Evolutionary conservation across 2,113 vertebrate species (phyloP).

Genomic region (Cinclus cinclus): DNA sequence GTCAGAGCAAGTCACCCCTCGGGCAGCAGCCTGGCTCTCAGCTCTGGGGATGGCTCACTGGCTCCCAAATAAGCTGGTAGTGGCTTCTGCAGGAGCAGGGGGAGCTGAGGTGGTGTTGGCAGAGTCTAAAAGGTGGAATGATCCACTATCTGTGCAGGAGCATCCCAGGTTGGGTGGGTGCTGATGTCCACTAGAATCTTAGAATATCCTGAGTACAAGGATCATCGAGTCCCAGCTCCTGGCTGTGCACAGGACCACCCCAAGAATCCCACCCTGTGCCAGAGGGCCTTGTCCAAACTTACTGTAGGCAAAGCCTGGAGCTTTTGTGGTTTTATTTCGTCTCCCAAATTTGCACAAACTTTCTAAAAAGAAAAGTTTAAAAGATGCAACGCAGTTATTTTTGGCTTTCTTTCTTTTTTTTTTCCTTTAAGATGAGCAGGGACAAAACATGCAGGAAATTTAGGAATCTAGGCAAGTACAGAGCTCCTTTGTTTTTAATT

Average conservation of each 20-base stretch:
- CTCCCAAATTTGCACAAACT: neutral
- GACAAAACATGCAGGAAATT: neutral
- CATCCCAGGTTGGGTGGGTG: neutral
- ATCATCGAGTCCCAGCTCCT: neutral
- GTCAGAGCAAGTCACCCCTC: neutral
- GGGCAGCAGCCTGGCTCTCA: neutral
- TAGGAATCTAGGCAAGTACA: constrained; percentile 26
- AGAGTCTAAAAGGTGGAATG: neutral
- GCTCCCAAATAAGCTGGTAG: neutral
- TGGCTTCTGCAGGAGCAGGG: neutral
- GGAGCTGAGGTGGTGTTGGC: neutral
- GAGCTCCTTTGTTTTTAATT: constrained; percentile 55
- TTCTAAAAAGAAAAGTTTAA: neutral
- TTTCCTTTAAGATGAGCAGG: neutral
- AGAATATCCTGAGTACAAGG: neutral
- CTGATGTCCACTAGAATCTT: neutral
- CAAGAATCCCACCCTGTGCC: neutral
- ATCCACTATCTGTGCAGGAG: neutral
- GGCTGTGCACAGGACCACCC: neutral
- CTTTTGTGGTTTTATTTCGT: accelerated
- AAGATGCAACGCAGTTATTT: neutral
- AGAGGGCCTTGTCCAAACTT: neutral
- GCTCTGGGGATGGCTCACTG: neutral
- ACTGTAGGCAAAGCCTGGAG: neutral
- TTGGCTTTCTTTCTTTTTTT: neutral